Percentiles rank a stretch among this genome's conserved stretches.
These are phyloP conservation scores for Xylota segnis DNA, from an alignment of 2,888 invertebrate species.

Conservation along the genomic window DNA sequence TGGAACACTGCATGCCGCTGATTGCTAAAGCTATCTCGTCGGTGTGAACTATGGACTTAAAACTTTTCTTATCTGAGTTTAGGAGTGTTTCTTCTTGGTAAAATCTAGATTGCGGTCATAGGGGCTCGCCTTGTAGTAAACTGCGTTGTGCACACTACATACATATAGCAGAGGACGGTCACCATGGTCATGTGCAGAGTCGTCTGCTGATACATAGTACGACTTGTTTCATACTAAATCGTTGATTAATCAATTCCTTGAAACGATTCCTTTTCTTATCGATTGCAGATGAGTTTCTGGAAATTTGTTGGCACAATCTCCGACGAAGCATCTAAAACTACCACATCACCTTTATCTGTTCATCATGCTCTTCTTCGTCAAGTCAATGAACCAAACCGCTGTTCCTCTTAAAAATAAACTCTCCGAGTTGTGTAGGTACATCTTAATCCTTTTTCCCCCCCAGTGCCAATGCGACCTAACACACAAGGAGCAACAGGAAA, in stretches of 20 bases:
- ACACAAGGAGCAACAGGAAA: neutral
- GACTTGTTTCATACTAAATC: too few relatives aligned
- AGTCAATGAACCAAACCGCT: conserved; percentile 37
- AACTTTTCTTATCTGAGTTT: too few relatives aligned
- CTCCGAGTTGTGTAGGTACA: neutral
- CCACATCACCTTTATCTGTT: neutral
- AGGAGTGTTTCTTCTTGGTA: too few relatives aligned
- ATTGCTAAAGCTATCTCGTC: too few relatives aligned
- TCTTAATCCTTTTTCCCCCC: neutral
- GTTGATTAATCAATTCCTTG: neutral
- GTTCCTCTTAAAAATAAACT: conserved; percentile 8
- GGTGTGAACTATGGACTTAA: too few relatives aligned
- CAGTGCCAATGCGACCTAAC: conserved; percentile 21
- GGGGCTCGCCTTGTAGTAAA: too few relatives aligned
- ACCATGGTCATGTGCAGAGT: too few relatives aligned
- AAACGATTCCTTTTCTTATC: neutral
- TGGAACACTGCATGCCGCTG: too few relatives aligned
- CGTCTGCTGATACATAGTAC: too few relatives aligned
- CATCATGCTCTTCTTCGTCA: neutral
- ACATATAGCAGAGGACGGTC: too few relatives aligned
- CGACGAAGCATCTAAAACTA: neutral
- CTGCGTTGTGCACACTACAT: too few relatives aligned
- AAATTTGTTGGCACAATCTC: neutral
- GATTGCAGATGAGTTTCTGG: neutral
- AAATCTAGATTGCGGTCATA: too few relatives aligned